Evolutionary conservation across 2,888 invertebrate genomes (phyloP).

Genomic region (Chironomus tentans): DNA sequence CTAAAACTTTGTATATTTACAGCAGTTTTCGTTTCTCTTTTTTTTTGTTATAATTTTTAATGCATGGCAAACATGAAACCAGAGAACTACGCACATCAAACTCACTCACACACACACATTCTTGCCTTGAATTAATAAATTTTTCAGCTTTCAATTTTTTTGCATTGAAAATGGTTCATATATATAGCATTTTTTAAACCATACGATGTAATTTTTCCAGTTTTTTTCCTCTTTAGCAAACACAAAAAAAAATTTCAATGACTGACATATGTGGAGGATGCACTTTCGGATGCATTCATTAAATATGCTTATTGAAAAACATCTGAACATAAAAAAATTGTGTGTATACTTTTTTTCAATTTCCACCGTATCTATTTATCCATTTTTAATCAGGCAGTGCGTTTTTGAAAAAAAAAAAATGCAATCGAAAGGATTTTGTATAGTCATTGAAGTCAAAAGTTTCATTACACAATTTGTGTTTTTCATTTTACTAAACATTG

Average conservation of each 20-base stretch:
- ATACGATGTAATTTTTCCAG: neutral
- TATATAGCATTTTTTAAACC: neutral
- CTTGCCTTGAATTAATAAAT: slow-evolving; percentile 18
- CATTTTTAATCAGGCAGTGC: slow-evolving; percentile 2
- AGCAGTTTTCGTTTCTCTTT: no score
- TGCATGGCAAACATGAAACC: neutral
- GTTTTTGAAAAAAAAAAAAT: neutral
- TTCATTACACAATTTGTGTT: neutral
- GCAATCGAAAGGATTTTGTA: slow-evolving; percentile 1
- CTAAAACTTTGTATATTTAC: neutral
- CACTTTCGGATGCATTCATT: neutral
- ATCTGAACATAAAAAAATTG: neutral
- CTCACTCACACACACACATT: neutral
- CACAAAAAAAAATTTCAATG: slow-evolving; percentile 7
- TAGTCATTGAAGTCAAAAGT: slow-evolving; percentile 3
- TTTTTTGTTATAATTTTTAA: neutral
- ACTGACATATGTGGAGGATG: neutral
- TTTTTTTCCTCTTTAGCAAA: neutral
- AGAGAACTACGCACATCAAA: neutral
- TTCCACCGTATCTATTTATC: neutral
- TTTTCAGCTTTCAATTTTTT: slow-evolving; percentile 24
- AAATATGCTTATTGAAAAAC: neutral
- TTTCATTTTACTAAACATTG: neutral
- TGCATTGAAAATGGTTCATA: neutral
- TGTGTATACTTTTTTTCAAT: neutral